phyloP scores from a whole-genome alignment of 2,797 vertebrate genomes.

The Podarcis lilfordi region DNA sequence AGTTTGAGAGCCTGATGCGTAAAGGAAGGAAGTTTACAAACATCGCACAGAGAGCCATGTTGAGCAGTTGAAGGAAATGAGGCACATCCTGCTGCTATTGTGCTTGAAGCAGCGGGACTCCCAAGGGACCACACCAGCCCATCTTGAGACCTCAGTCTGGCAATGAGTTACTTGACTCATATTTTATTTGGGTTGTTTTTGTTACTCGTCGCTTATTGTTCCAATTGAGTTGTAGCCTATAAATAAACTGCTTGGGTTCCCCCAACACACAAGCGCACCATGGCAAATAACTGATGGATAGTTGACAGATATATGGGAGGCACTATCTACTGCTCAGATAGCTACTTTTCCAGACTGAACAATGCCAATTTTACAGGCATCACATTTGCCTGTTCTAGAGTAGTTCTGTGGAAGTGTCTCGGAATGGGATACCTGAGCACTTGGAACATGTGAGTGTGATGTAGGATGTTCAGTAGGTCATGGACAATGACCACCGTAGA shows the following conservation, averaged over 20 bases:
- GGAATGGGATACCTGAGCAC: not conserved
- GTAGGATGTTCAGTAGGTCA: not conserved
- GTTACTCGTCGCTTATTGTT: conserved; percentile 71
- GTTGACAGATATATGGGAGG: conserved; percentile 48
- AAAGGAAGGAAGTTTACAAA: conserved; percentile 82
- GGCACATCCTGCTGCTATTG: conserved; percentile 82
- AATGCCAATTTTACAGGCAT: not conserved
- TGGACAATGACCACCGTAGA: not conserved
- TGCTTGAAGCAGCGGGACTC: conserved; percentile 73
- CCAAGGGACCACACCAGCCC: conserved; percentile 69
- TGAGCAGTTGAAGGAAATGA: conserved; percentile 81
- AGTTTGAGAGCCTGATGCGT: conserved; percentile 72
- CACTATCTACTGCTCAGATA: not conserved
- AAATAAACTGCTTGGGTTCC: conserved; percentile 65
- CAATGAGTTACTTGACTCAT: conserved; percentile 70
- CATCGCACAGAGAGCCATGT: conserved; percentile 71
- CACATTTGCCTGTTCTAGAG: not conserved
- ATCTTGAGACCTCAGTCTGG: conserved; percentile 75
- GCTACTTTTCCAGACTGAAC: not conserved
- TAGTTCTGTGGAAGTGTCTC: not conserved
- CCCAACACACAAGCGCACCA: conserved; percentile 30
- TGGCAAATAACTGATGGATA: conserved; percentile 49
- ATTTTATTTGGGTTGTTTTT: conserved; percentile 70
- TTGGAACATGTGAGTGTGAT: not conserved
- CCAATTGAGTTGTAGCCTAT: conserved; percentile 66